Percentiles rank a stretch among this genome's conserved stretches.
phyloP scores from a whole-genome alignment of 2,888 invertebrate species.

The Sialis lutaria region DNA sequence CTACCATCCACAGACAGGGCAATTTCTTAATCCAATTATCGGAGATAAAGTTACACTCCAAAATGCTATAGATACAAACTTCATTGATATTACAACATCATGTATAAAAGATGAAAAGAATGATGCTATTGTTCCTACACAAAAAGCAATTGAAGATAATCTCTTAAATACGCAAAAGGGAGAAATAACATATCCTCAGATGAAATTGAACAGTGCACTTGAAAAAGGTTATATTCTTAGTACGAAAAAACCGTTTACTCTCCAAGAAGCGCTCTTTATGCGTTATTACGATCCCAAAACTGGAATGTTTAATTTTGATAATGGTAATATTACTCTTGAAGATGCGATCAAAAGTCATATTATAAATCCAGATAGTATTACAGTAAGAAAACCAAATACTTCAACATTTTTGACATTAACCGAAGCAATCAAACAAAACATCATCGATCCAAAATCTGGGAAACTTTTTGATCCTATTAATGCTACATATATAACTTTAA shows the following conservation, averaged over 20 bases:
- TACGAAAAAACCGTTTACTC: slow-evolving; percentile 60
- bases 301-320: slow-evolving; percentile 53
- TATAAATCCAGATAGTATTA: slow-evolving; percentile 59
- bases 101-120: slow-evolving; percentile 56
- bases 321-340: slow-evolving; percentile 48
- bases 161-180: slow-evolving; percentile 55
- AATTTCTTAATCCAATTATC: slow-evolving; percentile 59
- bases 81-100: slow-evolving; percentile 53
- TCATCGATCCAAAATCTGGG: slow-evolving; percentile 67
- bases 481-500: slow-evolving; percentile 56
- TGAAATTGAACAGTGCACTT: slow-evolving; percentile 61
- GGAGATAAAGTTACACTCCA: slow-evolving; percentile 56
- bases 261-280: slow-evolving; percentile 69
- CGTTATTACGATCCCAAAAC: slow-evolving; percentile 60
- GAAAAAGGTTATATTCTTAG: slow-evolving; percentile 67
- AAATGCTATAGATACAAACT: slow-evolving; percentile 53
- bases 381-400: slow-evolving; percentile 62
- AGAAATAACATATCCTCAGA: slow-evolving; percentile 45
- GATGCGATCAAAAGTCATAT: slow-evolving; percentile 57
- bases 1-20: slow-evolving; percentile 54
- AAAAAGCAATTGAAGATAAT: slow-evolving; percentile 49
- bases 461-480: slow-evolving; percentile 57
- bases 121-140: slow-evolving; percentile 45
- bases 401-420: slow-evolving; percentile 63
- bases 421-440: slow-evolving; percentile 59